Evolutionary conservation across 2,113 vertebrate genomes (phyloP).

Genomic region (Synodontis membranacea): DNA sequence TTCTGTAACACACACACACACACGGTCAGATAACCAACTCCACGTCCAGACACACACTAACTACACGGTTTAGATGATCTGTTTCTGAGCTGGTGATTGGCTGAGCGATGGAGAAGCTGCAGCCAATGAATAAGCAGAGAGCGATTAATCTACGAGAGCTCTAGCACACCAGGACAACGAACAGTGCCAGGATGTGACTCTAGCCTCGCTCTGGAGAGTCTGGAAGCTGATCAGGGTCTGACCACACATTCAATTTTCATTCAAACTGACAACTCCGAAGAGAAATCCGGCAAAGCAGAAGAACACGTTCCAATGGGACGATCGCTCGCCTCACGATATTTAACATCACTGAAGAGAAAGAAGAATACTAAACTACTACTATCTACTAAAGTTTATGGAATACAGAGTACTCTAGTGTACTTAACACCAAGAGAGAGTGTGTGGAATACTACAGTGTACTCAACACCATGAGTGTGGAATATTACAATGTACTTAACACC

Average conservation of each 20-base stretch:
- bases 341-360: background rate
- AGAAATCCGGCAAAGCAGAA: background rate
- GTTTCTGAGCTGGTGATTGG: conserved; percentile 76
- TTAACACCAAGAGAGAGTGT: too few species aligned
- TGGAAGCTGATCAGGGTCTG: conserved; percentile 81
- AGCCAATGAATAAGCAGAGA: conserved; percentile 80
- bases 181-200: conserved; percentile 70
- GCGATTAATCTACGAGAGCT: conserved; percentile 70
- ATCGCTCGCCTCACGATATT: too few species aligned
- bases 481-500: too few species aligned
- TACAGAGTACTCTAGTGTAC: too few species aligned
- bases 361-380: too few species aligned
- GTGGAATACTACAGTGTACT: too few species aligned
- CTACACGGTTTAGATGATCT: conserved; percentile 24
- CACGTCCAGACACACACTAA: background rate
- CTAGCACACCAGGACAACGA: conserved; percentile 73
- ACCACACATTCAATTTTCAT: background rate
- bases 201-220: conserved; percentile 77
- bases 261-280: background rate
- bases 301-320: too few species aligned
- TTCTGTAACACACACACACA: conserved; percentile 70
- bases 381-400: too few species aligned
- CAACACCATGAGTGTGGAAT: too few species aligned
- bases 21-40: background rate
- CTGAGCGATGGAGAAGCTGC: conserved; percentile 65